phyloP scores from a whole-genome alignment of 1,140 invertebrate species.

The Drosophila sulfurigaster region DNA sequence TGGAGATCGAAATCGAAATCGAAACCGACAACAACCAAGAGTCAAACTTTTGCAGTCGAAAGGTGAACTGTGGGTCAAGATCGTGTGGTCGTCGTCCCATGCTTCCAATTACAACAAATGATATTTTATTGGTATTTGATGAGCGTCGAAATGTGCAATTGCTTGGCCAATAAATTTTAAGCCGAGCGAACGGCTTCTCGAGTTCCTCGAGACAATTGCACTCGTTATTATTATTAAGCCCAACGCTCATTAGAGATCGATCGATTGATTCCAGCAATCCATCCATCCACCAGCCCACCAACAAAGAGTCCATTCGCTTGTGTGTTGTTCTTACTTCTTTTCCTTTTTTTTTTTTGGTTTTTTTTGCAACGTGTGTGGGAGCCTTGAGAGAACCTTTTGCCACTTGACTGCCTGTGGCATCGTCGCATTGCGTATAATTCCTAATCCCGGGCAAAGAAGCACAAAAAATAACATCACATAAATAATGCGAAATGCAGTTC shows the following conservation, averaged over 20 bases:
- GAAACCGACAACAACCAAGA: not conserved
- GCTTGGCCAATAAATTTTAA: constrained; percentile 70
- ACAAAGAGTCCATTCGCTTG: constrained; percentile 18
- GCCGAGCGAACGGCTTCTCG: constrained; percentile 5
- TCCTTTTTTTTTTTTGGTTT: not conserved
- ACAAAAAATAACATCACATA: constrained; percentile 76
- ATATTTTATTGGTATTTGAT: constrained; percentile 81
- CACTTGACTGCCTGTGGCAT: not conserved
- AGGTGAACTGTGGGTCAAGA: constrained; percentile 3
- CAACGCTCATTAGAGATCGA: constrained; percentile 59
- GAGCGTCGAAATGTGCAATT: constrained; percentile 70
- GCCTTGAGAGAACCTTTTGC: constrained; percentile 19
- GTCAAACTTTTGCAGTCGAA: not conserved
- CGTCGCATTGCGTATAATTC: constrained; percentile 45
- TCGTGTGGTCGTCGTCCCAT: constrained; percentile 13
- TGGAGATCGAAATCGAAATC: constrained; percentile 27
- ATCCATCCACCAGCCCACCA: constrained; percentile 37
- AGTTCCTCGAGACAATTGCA: constrained; percentile 39
- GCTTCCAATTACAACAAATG: constrained; percentile 70
- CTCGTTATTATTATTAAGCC: constrained; percentile 34
- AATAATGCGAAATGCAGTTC: constrained; percentile 66
- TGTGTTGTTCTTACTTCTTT: not conserved
- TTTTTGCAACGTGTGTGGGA: constrained; percentile 46
- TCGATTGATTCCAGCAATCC: constrained; percentile 2
- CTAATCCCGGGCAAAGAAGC: constrained; percentile 62